These are phyloP conservation scores for Dicrostonyx torquatus DNA, from an alignment of 2,797 vertebrate genomes.

Conservation along the genomic window DNA sequence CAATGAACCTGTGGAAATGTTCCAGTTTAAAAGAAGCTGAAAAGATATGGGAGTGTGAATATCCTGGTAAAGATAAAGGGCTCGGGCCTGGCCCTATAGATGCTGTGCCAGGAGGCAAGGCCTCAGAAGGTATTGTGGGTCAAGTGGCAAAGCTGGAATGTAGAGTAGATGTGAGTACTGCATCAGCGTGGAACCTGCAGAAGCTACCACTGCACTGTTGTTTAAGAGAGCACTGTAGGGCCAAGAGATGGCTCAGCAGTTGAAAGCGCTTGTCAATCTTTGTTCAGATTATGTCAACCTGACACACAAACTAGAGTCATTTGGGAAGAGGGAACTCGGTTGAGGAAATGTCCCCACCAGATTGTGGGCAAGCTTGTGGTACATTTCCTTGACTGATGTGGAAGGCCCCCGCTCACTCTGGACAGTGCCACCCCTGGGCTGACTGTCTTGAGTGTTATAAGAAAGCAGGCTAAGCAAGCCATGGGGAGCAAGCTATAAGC, in stretches of 20 bases:
- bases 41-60: not conserved
- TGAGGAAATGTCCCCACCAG: not conserved
- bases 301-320: not conserved
- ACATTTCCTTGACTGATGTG: not conserved
- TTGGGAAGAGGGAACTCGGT: not conserved
- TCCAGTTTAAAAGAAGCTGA: not conserved
- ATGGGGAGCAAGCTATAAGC: not conserved
- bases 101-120: not conserved
- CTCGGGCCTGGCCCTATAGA: not conserved
- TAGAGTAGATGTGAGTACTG: not conserved
- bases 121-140: not conserved
- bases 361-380: not conserved
- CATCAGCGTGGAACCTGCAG: not conserved
- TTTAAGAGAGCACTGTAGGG: not conserved
- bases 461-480: not conserved
- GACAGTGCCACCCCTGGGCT: not conserved
- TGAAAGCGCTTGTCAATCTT: not conserved
- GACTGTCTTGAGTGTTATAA: not conserved
- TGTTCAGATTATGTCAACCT: not conserved
- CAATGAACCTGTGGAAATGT: slow-evolving; percentile 4
- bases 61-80: not conserved
- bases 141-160: not conserved
- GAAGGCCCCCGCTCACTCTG: not conserved
- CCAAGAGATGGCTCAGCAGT: not conserved
- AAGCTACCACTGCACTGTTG: not conserved